A percentile compares a stretch with the other conserved stretches of the same genome.
Conservation (phyloP, 2,888 invertebrate species). For the Drosophila nr. perissopoda region DNA sequence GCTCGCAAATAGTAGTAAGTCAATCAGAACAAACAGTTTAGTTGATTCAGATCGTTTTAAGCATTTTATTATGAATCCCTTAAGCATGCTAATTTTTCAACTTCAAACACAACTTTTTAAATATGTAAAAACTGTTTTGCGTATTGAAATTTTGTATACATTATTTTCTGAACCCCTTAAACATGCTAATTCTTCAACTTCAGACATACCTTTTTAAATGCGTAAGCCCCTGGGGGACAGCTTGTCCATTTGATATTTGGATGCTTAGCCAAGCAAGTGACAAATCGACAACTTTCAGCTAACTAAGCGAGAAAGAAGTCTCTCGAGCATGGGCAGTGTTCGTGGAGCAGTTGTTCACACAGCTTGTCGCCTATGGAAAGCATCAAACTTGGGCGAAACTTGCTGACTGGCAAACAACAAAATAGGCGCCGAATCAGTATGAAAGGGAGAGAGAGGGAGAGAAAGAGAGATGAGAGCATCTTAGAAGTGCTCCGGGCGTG, state of each 20-base stretch:
- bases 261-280: conserved; percentile 63
- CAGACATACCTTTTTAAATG: background rate
- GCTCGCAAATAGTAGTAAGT: background rate
- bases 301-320: conserved; percentile 13
- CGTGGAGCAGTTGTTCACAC: conserved; percentile 28
- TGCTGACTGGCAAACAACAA: conserved; percentile 61
- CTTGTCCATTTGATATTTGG: conserved; percentile 10
- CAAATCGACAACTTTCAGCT: conserved; percentile 53
- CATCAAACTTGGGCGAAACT: conserved; percentile 68
- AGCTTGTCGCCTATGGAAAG: conserved; percentile 71
- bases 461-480: conserved; percentile 26
- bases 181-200: background rate
- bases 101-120: background rate
- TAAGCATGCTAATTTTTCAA: background rate
- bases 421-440: conserved; percentile 3
- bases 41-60: background rate
- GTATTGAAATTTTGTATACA: background rate
- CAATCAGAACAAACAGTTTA: background rate
- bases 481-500: conserved; percentile 74
- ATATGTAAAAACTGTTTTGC: background rate
- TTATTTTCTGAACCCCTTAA: background rate
- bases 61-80: background rate
- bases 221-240: background rate
- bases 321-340: background rate
- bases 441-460: background rate